These are phyloP conservation scores for Vidua chalybeata DNA, from an alignment of 2,113 vertebrate species.

Conservation along the genomic window DNA sequence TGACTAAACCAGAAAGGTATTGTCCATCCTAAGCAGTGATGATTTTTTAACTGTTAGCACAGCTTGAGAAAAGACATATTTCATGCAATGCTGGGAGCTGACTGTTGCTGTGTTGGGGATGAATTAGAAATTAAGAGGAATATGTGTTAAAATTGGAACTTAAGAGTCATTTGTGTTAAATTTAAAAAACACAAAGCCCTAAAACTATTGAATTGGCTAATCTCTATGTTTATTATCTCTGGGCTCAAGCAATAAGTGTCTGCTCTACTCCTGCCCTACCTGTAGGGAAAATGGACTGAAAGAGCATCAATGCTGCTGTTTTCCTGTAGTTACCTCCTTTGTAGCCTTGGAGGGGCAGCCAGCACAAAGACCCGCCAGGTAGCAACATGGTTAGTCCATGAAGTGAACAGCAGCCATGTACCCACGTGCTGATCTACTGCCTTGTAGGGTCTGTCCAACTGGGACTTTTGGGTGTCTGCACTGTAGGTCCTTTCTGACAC, in stretches of 20 bases:
- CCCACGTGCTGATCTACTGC: neutral
- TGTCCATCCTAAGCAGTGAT: neutral
- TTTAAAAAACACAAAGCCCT: neutral
- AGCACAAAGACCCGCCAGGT: neutral
- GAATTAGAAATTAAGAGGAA: neutral
- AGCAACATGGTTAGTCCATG: neutral
- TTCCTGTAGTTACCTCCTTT: neutral
- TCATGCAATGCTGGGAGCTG: neutral
- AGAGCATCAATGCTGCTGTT: neutral
- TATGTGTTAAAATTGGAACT: constrained; percentile 7
- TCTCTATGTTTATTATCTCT: neutral
- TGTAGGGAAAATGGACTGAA: neutral
- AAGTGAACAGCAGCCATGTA: neutral
- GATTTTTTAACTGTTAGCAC: neutral
- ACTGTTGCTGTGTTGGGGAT: neutral
- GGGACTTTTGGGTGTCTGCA: neutral
- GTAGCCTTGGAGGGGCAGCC: neutral
- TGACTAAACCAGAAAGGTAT: neutral
- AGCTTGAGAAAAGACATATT: neutral
- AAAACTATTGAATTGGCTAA: neutral
- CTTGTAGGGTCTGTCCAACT: neutral
- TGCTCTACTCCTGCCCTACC: neutral
- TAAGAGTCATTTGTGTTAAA: neutral
- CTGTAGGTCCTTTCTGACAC: neutral
- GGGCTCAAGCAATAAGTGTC: neutral